Percentiles rank a stretch among this genome's conserved stretches.
phyloP scores from a whole-genome alignment of 2,113 vertebrate species.

The Ceuthmochares aereus region DNA sequence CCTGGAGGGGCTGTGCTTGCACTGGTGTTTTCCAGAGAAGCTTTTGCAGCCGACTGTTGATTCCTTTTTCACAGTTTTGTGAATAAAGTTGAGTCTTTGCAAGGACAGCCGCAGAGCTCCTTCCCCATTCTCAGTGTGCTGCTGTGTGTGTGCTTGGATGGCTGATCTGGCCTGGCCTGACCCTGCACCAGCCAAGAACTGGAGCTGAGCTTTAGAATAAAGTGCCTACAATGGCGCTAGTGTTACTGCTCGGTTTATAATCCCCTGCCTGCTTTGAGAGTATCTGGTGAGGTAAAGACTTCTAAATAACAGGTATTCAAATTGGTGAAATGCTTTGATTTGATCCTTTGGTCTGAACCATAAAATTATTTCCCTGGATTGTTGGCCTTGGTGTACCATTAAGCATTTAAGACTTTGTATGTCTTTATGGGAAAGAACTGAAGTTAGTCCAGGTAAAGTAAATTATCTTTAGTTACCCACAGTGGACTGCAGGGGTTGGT shows the following conservation, averaged over 20 bases:
- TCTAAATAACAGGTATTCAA: neutral
- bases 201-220: neutral
- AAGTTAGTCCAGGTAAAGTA: neutral
- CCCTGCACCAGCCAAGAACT: neutral
- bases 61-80: neutral
- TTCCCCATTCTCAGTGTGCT: accelerated
- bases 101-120: neutral
- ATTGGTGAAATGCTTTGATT: neutral
- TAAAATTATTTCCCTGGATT: neutral
- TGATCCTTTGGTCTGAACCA: neutral
- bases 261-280: neutral
- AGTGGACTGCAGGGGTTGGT: neutral
- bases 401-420: neutral
- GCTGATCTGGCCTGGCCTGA: neutral
- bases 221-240: neutral
- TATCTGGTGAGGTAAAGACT: neutral
- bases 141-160: neutral
- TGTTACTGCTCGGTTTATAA: neutral
- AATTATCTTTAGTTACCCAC: neutral
- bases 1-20: neutral
- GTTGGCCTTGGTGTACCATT: neutral
- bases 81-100: neutral
- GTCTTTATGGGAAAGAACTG: neutral
- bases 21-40: neutral
- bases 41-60: accelerated